Conservation (phyloP, 2,888 invertebrate species). For the Gnatocerus cornutus region DNA sequence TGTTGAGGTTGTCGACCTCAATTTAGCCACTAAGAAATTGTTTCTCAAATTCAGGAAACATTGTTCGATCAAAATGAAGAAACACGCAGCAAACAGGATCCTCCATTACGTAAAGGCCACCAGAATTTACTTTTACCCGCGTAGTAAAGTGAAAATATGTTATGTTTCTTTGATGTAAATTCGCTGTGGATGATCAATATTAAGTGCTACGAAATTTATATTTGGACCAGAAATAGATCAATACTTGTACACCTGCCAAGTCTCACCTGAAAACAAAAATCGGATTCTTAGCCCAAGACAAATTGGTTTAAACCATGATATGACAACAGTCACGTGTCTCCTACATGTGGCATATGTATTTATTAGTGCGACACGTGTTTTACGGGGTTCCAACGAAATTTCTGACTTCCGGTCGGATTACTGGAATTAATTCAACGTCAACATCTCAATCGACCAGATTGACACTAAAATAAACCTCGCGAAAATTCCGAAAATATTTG, state of each 20-base stretch:
- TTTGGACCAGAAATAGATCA: conserved; percentile 43
- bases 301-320: conserved; percentile 7
- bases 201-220: conserved; percentile 42
- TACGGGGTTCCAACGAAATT: conserved; percentile 1
- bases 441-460: conserved; percentile 24
- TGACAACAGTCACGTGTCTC: conserved; percentile 30
- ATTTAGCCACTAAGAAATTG: conserved; percentile 42
- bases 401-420: conserved; percentile 26
- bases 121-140: conserved; percentile 26
- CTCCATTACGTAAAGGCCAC: conserved; percentile 22
- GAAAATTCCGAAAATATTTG: conserved; percentile 40
- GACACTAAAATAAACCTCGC: conserved; percentile 38
- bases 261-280: conserved; percentile 23
- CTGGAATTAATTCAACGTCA: conserved; percentile 29
- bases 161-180: conserved; percentile 37
- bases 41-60: conserved; percentile 45
- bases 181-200: conserved; percentile 40
- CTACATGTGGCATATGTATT: conserved; percentile 17
- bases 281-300: not conserved
- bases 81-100: conserved; percentile 14
- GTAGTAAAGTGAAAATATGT: conserved; percentile 14
- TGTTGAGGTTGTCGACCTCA: conserved; percentile 48
- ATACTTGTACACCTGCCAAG: conserved; percentile 48
- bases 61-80: conserved; percentile 13
- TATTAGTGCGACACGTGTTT: conserved; percentile 24